Base-by-base conservation (phyloP, 2,888 invertebrate genomes). In the Xiphydria camelus region DNA sequence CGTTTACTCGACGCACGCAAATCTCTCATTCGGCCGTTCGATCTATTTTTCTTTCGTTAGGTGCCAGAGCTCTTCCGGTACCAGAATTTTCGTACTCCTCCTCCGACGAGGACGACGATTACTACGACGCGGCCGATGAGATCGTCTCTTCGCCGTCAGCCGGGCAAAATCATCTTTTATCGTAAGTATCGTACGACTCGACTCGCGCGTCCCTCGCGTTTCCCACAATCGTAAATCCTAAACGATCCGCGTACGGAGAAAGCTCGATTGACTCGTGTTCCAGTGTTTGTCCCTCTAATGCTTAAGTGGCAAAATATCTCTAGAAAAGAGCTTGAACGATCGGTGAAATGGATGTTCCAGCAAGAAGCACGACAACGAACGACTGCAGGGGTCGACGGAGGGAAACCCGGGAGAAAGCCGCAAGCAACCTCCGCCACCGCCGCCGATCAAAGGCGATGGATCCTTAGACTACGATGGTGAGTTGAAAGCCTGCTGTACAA, bases 41-140 rank as follows among this genome's bases (percentile, higher is more conserved):
- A n/a, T n/a, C n/a, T n/a, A n/a, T n/a, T n/a, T n/a, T n/a, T n/a
- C n/a, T n/a, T n/a, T n/a, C n/a, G 78, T 61, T n/a, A n/a, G n/a
- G n/a, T n/a, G 78, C 81, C 47, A 82, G 83, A 77, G 83, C 84
- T 45, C 80, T 86, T 47, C 81, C 85, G 45, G 90, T 93, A 17
- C 95, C 95, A 32, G 92, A 91, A 68, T 92, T 89, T 47, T 96
- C 96, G 1, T 97, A 96, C 77, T 97, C 96, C n/a, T 96, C 95
- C 67, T 95, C 95, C 20, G 97, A 98, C 74, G 91, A 91, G 45
- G 93, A 94, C 71, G 96, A 97, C 46, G 93, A 94, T 77, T 94
- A 91, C 78, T 97, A 85, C 75, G 97, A 97, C 79, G 94, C 93
- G 4, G 88, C 91, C 61, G 93, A 92, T 69, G 87, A 77, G 49